Percentiles rank a stretch among this genome's conserved stretches.
Evolutionary conservation across 2,113 vertebrate genomes (phyloP).

Genomic region (Mobula birostris): DNA sequence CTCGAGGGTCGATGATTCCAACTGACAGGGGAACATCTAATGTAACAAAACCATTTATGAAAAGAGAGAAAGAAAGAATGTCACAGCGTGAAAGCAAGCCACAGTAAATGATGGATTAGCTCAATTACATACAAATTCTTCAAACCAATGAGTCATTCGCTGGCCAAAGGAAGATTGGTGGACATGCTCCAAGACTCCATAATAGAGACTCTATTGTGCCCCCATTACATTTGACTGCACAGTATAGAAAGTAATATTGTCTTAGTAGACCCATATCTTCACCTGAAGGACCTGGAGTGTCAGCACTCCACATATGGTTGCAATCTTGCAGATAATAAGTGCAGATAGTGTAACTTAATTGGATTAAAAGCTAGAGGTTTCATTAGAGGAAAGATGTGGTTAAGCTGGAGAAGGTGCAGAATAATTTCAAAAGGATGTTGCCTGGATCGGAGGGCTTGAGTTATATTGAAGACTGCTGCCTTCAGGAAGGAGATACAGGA

Average conservation of each 20-base stretch:
- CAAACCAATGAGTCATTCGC: neutral
- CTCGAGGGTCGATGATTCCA: constrained; percentile 46
- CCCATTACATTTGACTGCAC: neutral
- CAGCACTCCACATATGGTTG: neutral
- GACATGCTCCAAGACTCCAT: neutral
- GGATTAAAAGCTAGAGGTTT: too few relatives aligned
- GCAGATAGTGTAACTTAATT: neutral
- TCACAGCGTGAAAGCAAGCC: constrained; percentile 11
- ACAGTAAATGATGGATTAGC: constrained; percentile 19
- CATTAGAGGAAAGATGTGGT: too few relatives aligned
- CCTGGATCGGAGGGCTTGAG: too few relatives aligned
- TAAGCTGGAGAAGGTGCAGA: too few relatives aligned
- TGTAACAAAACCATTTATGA: constrained; percentile 20
- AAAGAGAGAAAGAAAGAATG: constrained; percentile 2
- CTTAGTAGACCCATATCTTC: neutral
- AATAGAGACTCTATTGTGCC: neutral
- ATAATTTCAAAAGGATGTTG: too few relatives aligned
- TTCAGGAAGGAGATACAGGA: too few relatives aligned
- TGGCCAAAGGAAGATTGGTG: neutral
- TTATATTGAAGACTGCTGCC: too few relatives aligned
- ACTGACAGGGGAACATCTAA: constrained; percentile 51
- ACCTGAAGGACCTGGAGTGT: neutral
- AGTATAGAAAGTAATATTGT: neutral
- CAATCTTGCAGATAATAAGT: neutral
- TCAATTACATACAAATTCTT: neutral